phyloP scores from a whole-genome alignment of 64 coral and sea anemone genomes.

The Pocillopora verrucosa region DNA sequence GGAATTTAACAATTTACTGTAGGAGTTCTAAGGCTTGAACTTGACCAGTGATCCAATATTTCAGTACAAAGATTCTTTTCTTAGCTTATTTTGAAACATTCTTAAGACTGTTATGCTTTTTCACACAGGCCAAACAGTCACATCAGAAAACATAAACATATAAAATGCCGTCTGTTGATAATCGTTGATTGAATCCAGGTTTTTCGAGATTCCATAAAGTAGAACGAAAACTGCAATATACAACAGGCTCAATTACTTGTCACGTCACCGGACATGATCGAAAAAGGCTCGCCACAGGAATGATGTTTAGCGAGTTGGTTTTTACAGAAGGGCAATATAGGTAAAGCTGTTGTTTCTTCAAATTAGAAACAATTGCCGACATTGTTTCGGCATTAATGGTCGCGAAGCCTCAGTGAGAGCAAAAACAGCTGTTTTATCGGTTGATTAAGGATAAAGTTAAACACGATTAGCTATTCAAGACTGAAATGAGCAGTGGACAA shows the following conservation, averaged over 20 bases:
- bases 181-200: neutral
- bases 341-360: neutral
- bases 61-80: neutral
- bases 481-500: neutral
- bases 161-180: neutral
- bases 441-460: neutral
- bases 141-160: neutral
- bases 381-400: constrained; percentile 4
- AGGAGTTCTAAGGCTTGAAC: neutral
- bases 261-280: constrained; percentile 30
- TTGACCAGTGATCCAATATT: constrained; percentile 4
- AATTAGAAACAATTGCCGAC: constrained; percentile 29
- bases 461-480: neutral
- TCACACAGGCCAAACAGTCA: neutral
- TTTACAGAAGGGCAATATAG: neutral
- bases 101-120: neutral
- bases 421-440: neutral
- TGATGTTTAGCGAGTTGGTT: neutral
- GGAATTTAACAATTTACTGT: neutral
- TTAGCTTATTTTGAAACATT: constrained; percentile 13
- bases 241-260: neutral
- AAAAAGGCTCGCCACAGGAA: constrained; percentile 1
- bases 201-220: neutral
- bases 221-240: constrained; percentile 3
- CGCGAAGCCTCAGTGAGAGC: neutral